Conservation (phyloP, 2,113 vertebrate species). For the Alligator sinensis region DNA sequence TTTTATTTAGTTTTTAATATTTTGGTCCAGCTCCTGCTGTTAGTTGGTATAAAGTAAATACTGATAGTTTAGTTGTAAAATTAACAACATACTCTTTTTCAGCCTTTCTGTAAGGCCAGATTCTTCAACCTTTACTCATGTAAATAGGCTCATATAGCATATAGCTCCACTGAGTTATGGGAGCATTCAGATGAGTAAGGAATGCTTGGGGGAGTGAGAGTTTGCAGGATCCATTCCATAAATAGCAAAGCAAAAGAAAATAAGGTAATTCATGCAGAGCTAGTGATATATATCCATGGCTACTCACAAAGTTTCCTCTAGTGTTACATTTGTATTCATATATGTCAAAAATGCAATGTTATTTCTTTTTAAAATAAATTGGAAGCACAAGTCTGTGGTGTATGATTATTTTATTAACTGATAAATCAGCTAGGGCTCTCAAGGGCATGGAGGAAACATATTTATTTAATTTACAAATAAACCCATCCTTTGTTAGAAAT, state of each 20-base stretch:
- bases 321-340: conserved; percentile 73
- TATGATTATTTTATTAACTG: conserved; percentile 77
- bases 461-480: conserved; percentile 71
- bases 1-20: background rate
- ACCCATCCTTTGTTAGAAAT: conserved; percentile 57
- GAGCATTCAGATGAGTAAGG: background rate
- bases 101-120: background rate
- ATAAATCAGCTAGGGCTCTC: conserved; percentile 66
- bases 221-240: conserved; percentile 44
- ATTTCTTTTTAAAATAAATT: conserved; percentile 76
- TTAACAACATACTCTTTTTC: conserved; percentile 37
- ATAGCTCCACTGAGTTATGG: background rate
- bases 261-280: conserved; percentile 22
- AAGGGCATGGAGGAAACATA: conserved; percentile 56
- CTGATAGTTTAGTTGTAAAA: background rate
- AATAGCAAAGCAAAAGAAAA: conserved; percentile 47
- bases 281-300: conserved; percentile 33
- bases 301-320: conserved; percentile 65
- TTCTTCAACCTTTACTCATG: background rate
- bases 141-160: background rate
- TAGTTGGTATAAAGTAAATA: background rate
- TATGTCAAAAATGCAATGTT: conserved; percentile 68
- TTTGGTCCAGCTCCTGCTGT: background rate
- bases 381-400: conserved; percentile 60
- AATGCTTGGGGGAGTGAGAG: conserved; percentile 52